Evolutionary conservation across 2,888 invertebrate genomes (phyloP), one percentile per base, ranked within the genome.

Genomic region (Andrena camellia): DNA sequence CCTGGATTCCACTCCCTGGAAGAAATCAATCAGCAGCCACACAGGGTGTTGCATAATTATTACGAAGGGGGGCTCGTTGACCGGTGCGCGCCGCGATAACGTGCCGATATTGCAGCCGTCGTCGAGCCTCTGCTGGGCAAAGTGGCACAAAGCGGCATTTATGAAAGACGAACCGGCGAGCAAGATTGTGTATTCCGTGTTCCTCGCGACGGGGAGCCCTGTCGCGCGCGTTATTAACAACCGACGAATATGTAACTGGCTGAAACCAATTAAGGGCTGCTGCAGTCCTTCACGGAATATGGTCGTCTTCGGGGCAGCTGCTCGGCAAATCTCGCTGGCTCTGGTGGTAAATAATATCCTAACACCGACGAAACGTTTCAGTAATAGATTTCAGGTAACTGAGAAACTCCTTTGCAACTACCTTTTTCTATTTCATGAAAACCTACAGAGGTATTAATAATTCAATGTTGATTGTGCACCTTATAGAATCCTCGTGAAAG

Each of bases 1-100:
- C 83, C 78, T 66, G 62, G 72, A 81, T 80, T 60, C 66, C 73
- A 35, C 33, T 23, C 31, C 35, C 48, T 50, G 42, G 64, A 78
- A 81, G 70, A 87, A 87, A 87, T 71, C 85, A 76, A 87, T 86
- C 87, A 78, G 63, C 70, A 64, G 50, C 23, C 48, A 31, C 42
- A 23, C 59, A 17, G 17, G 68, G 26, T 54, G 70, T 82, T 75
- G 52, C 75, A 62, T 63, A 67, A 82, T 82, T 81, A 81, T 82
- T 75, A 57, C 5, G 57, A 17, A 26, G 2, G 20, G 17, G n/a
- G 23, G 42, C 62, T 33, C 54, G 79, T 50, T 77, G 78, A 59
- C 60, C 57, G 66, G 60, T 33, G 50, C 62, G 29, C n/a, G 57
- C 20, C 31, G 23, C 26, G 60, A 67, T 79, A 70, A 79, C 64